A percentile compares a stretch with the other conserved stretches of the same genome.
Conservation (phyloP, 1,140 invertebrate genomes). For the Agrilus planipennis region DNA sequence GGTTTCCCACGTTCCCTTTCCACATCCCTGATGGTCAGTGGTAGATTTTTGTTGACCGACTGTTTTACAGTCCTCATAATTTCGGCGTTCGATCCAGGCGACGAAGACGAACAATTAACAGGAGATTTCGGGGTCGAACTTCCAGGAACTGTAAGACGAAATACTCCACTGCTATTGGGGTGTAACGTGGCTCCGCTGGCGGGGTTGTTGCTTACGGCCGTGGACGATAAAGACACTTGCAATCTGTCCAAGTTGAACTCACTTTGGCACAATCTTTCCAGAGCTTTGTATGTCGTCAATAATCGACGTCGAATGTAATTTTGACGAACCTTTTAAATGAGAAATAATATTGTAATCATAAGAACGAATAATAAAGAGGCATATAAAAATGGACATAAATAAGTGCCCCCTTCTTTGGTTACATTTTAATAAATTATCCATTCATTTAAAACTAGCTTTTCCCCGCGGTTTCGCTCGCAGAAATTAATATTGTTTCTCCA, state of each 20-base stretch:
- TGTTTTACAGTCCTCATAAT: conserved; percentile 35
- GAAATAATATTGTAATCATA: too few species aligned
- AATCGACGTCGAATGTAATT: conserved; percentile 61
- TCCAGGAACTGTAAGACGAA: conserved; percentile 42
- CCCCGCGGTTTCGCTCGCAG: too few species aligned
- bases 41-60: conserved; percentile 40
- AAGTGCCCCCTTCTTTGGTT: too few species aligned
- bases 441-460: too few species aligned
- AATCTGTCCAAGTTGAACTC: conserved; percentile 68
- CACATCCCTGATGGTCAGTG: conserved; percentile 62
- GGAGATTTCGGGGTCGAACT: conserved; percentile 30
- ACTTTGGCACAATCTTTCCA: conserved; percentile 69
- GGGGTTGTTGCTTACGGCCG: conserved; percentile 32
- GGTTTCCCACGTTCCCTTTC: conserved; percentile 72
- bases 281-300: conserved; percentile 66
- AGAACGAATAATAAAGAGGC: background rate
- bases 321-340: conserved; percentile 50
- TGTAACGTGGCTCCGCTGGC: conserved; percentile 15
- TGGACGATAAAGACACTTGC: conserved; percentile 44
- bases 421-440: too few species aligned
- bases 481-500: too few species aligned
- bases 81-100: conserved; percentile 22
- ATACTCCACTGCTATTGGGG: conserved; percentile 33
- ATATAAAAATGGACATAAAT: conserved; percentile 1
- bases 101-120: conserved; percentile 12